phyloP scores from a whole-genome alignment of 1,140 invertebrate species.

The Cydia strobilella region DNA sequence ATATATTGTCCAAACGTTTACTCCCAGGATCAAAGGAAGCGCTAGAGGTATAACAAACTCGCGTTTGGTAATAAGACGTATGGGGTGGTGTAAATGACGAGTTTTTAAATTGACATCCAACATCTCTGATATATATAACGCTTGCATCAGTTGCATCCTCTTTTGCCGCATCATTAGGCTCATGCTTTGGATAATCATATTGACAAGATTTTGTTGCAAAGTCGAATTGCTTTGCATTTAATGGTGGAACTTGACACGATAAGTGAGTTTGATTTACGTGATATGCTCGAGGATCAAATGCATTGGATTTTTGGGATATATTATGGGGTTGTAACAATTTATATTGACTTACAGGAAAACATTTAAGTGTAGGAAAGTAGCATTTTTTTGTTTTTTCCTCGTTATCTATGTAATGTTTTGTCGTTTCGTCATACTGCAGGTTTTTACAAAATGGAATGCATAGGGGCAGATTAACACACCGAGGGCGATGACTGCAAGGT shows the following conservation, averaged over 20 bases:
- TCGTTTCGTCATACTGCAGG: constrained; percentile 51
- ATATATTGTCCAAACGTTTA: constrained; percentile 5
- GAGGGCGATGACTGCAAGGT: constrained; percentile 65
- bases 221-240: constrained; percentile 38
- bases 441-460: constrained; percentile 62
- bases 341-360: constrained; percentile 45
- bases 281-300: constrained; percentile 51
- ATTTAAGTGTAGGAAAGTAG: constrained; percentile 48
- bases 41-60: constrained; percentile 46
- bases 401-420: constrained; percentile 45
- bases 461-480: constrained; percentile 67
- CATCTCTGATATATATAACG: constrained; percentile 68
- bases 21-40: constrained; percentile 46
- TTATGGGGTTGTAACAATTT: constrained; percentile 40
- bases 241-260: constrained; percentile 43
- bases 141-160: constrained; percentile 43
- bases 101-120: constrained; percentile 67
- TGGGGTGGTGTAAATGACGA: not conserved
- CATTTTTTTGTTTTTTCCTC: constrained; percentile 43
- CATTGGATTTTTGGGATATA: constrained; percentile 45
- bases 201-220: constrained; percentile 64
- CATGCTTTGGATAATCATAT: constrained; percentile 48
- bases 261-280: constrained; percentile 47
- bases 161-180: constrained; percentile 25
- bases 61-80: constrained; percentile 3